A percentile compares a stretch with the other conserved stretches of the same genome.
Evolutionary conservation across 1,140 invertebrate genomes (phyloP).

Genomic region (Venustaconcha ellipsiformis): DNA sequence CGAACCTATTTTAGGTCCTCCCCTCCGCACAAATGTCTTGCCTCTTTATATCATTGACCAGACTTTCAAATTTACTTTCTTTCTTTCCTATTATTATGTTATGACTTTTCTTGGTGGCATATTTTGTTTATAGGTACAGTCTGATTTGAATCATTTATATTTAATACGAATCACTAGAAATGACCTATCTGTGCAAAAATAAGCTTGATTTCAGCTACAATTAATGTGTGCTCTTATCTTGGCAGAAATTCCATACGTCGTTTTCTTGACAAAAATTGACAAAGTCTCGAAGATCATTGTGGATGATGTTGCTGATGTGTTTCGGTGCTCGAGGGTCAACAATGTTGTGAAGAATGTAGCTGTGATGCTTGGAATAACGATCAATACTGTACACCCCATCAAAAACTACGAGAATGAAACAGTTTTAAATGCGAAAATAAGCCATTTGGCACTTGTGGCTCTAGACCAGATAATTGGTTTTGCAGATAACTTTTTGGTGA

Average conservation of each 20-base stretch:
- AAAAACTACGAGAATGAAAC: conserved; percentile 29
- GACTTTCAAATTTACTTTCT: too few species aligned
- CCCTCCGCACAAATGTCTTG: too few species aligned
- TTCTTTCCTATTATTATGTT: too few species aligned
- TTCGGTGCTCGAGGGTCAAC: conserved; percentile 8
- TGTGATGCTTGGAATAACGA: conserved; percentile 22
- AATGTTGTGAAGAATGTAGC: conserved; percentile 19
- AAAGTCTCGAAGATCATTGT: conserved; percentile 9
- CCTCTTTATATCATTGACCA: too few species aligned
- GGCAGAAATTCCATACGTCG: conserved; percentile 26
- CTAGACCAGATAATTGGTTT: conserved; percentile 19
- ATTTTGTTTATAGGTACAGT: too few species aligned
- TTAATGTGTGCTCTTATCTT: not conserved
- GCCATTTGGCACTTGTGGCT: conserved; percentile 7
- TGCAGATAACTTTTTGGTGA: conserved; percentile 20
- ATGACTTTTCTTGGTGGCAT: too few species aligned
- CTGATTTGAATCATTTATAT: too few species aligned
- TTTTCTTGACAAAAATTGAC: conserved; percentile 33
- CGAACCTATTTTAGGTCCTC: too few species aligned
- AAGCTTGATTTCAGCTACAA: too few species aligned
- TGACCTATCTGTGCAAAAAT: too few species aligned
- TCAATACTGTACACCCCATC: conserved; percentile 16
- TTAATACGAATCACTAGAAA: too few species aligned
- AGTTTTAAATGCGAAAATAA: conserved; percentile 15
- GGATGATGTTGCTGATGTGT: conserved; percentile 11